phyloP scores from a whole-genome alignment of 2,888 invertebrate species.

The Mythimna lalbum region DNA sequence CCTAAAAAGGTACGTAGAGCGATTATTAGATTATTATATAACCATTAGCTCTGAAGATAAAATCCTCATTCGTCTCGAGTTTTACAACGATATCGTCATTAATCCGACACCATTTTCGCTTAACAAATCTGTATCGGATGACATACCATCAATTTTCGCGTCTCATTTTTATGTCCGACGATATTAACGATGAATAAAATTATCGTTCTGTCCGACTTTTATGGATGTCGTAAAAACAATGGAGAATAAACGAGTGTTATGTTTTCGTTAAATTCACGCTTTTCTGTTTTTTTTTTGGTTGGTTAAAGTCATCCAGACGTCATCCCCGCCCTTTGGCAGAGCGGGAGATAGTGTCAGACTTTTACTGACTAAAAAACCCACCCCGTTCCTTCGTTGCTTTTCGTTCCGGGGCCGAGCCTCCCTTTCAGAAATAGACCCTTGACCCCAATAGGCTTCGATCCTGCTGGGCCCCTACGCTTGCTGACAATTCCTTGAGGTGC shows the following conservation, averaged over 20 bases:
- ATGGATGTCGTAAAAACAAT: conserved; percentile 59
- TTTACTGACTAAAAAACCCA: no score
- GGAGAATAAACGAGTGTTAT: conserved; percentile 50
- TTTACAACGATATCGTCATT: conserved; percentile 23
- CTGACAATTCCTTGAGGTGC: no score
- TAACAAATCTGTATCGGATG: conserved; percentile 36
- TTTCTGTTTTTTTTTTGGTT: conserved; percentile 5
- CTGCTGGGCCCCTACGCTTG: no score
- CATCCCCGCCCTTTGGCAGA: no score
- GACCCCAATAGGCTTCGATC: no score
- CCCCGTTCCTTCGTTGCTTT: no score
- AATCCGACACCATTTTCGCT: conserved; percentile 27
- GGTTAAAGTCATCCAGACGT: no score
- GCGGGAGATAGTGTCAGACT: no score
- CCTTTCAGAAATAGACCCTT: no score
- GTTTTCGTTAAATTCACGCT: conserved; percentile 30
- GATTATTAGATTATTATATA: not conserved
- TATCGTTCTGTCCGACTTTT: conserved; percentile 56
- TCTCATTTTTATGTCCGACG: conserved; percentile 51
- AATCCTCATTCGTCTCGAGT: conserved; percentile 13
- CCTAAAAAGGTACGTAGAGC: no score
- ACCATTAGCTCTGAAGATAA: not conserved
- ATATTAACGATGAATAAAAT: conserved; percentile 67
- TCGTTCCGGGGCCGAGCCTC: no score
- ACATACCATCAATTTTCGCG: conserved; percentile 49